Conservation (phyloP, 2,797 vertebrate genomes). For the Orientallactaga sibirica region DNA sequence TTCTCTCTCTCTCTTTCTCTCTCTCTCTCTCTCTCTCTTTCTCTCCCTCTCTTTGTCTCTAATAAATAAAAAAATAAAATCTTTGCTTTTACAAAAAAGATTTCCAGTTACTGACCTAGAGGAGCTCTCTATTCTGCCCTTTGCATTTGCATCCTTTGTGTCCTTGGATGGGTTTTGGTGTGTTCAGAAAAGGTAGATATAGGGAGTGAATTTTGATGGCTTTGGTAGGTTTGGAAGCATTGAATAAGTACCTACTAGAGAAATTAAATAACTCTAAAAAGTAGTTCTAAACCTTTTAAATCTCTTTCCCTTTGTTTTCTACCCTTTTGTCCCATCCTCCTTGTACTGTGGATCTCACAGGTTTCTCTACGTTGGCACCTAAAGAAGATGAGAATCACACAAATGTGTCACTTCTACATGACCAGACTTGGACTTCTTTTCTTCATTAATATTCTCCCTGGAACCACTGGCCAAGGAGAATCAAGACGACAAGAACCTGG, state of each 20-base stretch:
- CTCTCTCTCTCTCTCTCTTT: too few species aligned
- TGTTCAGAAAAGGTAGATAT: not conserved
- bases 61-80: too few species aligned
- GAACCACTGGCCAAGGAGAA: conserved; percentile 85
- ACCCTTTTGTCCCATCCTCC: conserved; percentile 21
- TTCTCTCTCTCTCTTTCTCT: too few species aligned
- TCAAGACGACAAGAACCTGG: conserved; percentile 82
- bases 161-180: not conserved
- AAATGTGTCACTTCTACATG: conserved; percentile 57
- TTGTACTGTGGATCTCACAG: conserved; percentile 69
- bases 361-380: conserved; percentile 17
- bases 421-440: conserved; percentile 82
- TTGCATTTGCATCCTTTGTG: not conserved
- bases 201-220: not conserved
- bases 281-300: conserved; percentile 49
- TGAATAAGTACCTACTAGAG: not conserved
- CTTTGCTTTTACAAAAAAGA: too few species aligned
- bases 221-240: not conserved
- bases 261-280: conserved; percentile 31
- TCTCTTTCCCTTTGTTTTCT: conserved; percentile 54
- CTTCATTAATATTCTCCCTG: conserved; percentile 81
- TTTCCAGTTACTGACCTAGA: not conserved
- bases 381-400: conserved; percentile 82
- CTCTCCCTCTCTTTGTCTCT: too few species aligned
- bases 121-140: not conserved